phyloP scores from a whole-genome alignment of 1,140 invertebrate genomes.

The Drosophila arawakana region DNA sequence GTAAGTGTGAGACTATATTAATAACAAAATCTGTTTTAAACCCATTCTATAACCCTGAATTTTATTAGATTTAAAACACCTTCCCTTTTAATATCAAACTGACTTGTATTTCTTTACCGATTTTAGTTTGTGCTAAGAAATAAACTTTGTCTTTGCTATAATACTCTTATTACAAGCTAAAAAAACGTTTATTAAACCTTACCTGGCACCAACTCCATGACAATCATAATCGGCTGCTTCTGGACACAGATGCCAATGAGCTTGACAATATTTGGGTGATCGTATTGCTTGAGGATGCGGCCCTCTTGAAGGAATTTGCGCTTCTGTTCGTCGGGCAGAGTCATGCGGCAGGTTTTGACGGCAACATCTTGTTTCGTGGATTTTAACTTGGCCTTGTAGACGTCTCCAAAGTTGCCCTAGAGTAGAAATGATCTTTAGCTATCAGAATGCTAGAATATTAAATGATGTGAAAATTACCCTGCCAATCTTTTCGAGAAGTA shows the following conservation, averaged over 20 bases:
- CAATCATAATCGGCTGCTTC: constrained; percentile 99
- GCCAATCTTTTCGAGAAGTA: constrained; percentile 97
- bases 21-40: no score
- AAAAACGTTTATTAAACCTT: background rate
- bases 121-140: no score
- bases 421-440: background rate
- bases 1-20: no score
- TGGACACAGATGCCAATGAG: constrained; percentile 99
- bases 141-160: no score
- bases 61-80: no score
- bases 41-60: no score
- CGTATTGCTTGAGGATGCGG: constrained; percentile 97
- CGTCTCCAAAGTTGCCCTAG: constrained; percentile 98
- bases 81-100: no score
- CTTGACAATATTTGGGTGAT: constrained; percentile 98
- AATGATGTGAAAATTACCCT: constrained; percentile 87
- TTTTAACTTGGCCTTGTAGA: constrained; percentile 95
- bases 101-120: no score
- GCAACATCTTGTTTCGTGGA: constrained; percentile 94
- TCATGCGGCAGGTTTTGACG: constrained; percentile 97
- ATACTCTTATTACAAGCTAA: no score
- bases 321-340: constrained; percentile 97
- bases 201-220: constrained; percentile 91
- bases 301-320: constrained; percentile 98
- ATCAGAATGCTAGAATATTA: background rate